These are phyloP conservation scores for Minunthozetes semirufus DNA, from an alignment of 2,888 invertebrate genomes.

Conservation along the genomic window DNA sequence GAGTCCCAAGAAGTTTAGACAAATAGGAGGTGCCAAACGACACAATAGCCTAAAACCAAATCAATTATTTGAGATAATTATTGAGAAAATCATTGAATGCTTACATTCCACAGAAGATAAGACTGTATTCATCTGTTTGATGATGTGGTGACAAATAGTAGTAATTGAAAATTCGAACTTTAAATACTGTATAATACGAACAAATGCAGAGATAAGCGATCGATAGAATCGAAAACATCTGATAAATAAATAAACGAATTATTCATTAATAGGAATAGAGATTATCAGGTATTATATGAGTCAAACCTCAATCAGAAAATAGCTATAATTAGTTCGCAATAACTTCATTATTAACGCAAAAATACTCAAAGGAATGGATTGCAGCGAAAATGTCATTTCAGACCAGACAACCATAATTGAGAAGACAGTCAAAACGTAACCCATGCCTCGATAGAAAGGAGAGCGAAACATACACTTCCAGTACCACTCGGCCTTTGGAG, in stretches of 20 bases:
- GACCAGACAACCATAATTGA: slow-evolving; percentile 97
- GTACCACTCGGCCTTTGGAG: slow-evolving; percentile 73
- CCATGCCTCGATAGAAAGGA: slow-evolving; percentile 64
- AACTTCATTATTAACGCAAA: slow-evolving; percentile 88
- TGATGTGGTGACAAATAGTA: slow-evolving; percentile 96
- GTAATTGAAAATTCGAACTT: slow-evolving; percentile 88
- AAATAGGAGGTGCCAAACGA: slow-evolving; percentile 93
- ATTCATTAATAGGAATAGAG: background rate
- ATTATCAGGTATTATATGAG: background rate
- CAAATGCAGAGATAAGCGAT: slow-evolving; percentile 94
- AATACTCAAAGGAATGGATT: slow-evolving; percentile 81
- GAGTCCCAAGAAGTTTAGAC: slow-evolving; percentile 92
- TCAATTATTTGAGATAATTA: slow-evolving; percentile 11
- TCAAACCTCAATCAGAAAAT: slow-evolving; percentile 82
- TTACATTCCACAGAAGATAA: slow-evolving; percentile 95
- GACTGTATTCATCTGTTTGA: slow-evolving; percentile 96
- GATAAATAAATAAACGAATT: slow-evolving; percentile 46
- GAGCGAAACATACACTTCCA: slow-evolving; percentile 81
- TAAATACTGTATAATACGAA: slow-evolving; percentile 94
- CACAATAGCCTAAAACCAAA: slow-evolving; percentile 79
- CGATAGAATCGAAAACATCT: slow-evolving; percentile 80
- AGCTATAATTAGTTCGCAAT: slow-evolving; percentile 74
- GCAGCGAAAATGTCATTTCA: slow-evolving; percentile 94
- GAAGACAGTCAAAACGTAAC: slow-evolving; percentile 60
- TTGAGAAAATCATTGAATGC: slow-evolving; percentile 43